A percentile compares a stretch with the other conserved stretches of the same genome.
Conservation (phyloP, 2,797 vertebrate species). For the Lophius americanus region DNA sequence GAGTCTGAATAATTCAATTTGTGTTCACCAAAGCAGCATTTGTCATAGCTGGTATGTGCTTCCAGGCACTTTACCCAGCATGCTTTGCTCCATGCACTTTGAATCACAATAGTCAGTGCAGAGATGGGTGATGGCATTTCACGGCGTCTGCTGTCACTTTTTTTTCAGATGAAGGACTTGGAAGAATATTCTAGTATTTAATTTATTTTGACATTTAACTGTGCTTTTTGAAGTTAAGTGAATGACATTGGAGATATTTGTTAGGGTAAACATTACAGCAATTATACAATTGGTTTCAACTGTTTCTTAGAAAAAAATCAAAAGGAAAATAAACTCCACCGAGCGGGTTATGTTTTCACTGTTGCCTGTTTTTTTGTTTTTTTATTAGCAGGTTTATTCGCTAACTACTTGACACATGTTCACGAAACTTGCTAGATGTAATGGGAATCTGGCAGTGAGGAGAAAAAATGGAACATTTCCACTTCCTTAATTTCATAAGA, state of each 20-base stretch:
- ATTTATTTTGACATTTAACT: neutral
- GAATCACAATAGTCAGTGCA: conserved; percentile 48
- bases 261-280: neutral
- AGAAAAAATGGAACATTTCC: too few species aligned
- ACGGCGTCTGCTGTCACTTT: neutral
- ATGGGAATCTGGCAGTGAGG: too few species aligned
- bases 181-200: neutral
- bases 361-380: too few species aligned
- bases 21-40: conserved; percentile 73
- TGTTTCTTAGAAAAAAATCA: neutral
- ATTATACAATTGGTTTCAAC: too few species aligned
- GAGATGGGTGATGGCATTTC: conserved; percentile 38
- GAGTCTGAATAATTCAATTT: conserved; percentile 77
- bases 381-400: too few species aligned
- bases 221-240: neutral
- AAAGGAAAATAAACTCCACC: too few species aligned
- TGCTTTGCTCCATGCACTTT: conserved; percentile 60
- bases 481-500: too few species aligned
- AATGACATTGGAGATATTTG: neutral
- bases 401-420: too few species aligned
- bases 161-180: conserved; percentile 1
- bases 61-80: conserved; percentile 63
- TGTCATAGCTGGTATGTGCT: conserved; percentile 63
- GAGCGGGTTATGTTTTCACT: too few species aligned
- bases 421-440: too few species aligned